Conservation (phyloP, 2,113 vertebrate species). For the Rhegmatorhina hoffmannsi region DNA sequence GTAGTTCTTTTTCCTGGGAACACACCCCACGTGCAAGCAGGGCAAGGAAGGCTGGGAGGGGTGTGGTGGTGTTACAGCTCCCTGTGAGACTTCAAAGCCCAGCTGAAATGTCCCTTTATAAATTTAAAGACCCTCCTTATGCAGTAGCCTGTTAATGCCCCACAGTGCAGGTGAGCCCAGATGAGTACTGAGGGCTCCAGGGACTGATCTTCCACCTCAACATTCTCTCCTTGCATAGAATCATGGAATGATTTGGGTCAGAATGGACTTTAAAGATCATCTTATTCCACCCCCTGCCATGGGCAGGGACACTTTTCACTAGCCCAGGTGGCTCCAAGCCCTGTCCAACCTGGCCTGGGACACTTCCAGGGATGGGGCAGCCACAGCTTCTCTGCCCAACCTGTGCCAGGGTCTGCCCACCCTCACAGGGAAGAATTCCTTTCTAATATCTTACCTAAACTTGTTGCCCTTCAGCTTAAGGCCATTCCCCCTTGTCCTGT, state of each 20-base stretch:
- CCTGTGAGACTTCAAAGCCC: neutral
- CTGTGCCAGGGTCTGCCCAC: neutral
- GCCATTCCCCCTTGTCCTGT: neutral
- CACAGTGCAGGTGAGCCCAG: neutral
- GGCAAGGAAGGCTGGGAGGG: fast-evolving
- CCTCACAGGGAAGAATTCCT: neutral
- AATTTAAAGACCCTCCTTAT: neutral
- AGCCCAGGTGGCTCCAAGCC: fast-evolving
- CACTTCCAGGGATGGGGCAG: neutral
- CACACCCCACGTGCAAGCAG: neutral
- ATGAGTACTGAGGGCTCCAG: neutral
- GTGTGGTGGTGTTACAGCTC: neutral
- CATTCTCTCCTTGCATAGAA: neutral
- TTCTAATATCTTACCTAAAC: neutral
- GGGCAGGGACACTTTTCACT: neutral
- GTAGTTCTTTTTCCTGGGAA: neutral
- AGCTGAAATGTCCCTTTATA: neutral
- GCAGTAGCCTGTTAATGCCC: neutral
- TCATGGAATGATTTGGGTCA: neutral
- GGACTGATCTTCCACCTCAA: neutral
- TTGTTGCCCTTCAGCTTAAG: neutral
- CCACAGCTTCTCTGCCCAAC: neutral
- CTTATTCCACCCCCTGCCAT: neutral
- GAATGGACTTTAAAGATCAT: neutral
- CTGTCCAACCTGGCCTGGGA: fast-evolving